phyloP scores from a whole-genome alignment of 2,113 vertebrate species.

The Recurvirostra avosetta region DNA sequence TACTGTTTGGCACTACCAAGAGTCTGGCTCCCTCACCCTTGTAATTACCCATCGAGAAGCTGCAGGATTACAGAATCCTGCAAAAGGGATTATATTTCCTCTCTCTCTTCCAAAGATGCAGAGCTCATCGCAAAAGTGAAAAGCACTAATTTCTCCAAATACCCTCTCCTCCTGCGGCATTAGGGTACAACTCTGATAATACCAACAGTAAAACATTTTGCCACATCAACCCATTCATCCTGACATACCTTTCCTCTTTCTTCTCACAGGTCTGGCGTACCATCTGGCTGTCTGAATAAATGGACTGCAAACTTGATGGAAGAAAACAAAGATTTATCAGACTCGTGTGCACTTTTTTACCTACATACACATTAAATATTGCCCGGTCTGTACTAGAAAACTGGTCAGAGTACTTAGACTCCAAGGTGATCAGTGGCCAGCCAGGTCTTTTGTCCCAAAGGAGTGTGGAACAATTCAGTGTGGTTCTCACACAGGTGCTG shows the following conservation, averaged over 20 bases:
- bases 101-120: too few species aligned
- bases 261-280: constrained; percentile 67
- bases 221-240: accelerated
- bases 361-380: accelerated
- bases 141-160: neutral
- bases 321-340: neutral
- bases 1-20: neutral
- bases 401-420: neutral
- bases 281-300: constrained; percentile 69
- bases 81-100: neutral
- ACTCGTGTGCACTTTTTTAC: neutral
- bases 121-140: neutral
- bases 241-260: constrained; percentile 73
- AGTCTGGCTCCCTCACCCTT: neutral
- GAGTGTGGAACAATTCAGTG: accelerated
- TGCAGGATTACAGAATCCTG: neutral
- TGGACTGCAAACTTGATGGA: constrained; percentile 51
- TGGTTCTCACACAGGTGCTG: accelerated
- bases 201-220: neutral
- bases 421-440: neutral
- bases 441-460: neutral
- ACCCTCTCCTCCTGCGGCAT: neutral
- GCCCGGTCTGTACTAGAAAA: neutral
- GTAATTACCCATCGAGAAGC: neutral
- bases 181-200: neutral